phyloP scores from a whole-genome alignment of 2,113 vertebrate species.

The Chaetorhynchus papuensis region DNA sequence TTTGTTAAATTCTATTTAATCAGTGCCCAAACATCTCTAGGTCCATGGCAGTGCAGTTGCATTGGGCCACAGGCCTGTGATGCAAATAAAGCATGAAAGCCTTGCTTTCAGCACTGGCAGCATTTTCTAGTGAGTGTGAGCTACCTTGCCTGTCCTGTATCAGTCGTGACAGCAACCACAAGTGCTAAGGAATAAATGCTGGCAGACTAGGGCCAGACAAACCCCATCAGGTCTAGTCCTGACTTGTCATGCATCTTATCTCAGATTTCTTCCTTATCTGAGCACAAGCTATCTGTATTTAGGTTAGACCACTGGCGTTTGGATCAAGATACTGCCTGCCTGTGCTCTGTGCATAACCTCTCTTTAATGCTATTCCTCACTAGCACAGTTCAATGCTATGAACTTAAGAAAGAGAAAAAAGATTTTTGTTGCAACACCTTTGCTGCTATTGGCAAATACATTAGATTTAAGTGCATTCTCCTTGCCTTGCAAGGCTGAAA shows the following conservation, averaged over 20 bases:
- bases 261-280: background rate
- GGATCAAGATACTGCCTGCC: background rate
- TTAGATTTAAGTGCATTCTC: background rate
- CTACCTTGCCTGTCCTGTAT: background rate
- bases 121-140: background rate
- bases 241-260: background rate
- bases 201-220: background rate
- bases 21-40: background rate
- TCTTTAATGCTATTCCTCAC: background rate
- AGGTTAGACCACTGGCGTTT: background rate
- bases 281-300: background rate
- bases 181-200: background rate
- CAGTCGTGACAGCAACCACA: background rate
- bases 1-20: background rate
- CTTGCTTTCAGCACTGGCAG: background rate
- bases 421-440: background rate
- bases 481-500: background rate
- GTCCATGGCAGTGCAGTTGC: background rate
- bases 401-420: background rate
- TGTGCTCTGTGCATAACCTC: background rate
- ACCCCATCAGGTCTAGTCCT: background rate
- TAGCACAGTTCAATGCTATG: background rate
- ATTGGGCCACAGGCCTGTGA: background rate
- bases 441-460: background rate
- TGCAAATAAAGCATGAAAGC: background rate